A percentile compares a stretch with the other conserved stretches of the same genome.
Conservation (phyloP, 37 sponge, comb jelly and placozoan genomes). For the Theonella swinhoei region DNA sequence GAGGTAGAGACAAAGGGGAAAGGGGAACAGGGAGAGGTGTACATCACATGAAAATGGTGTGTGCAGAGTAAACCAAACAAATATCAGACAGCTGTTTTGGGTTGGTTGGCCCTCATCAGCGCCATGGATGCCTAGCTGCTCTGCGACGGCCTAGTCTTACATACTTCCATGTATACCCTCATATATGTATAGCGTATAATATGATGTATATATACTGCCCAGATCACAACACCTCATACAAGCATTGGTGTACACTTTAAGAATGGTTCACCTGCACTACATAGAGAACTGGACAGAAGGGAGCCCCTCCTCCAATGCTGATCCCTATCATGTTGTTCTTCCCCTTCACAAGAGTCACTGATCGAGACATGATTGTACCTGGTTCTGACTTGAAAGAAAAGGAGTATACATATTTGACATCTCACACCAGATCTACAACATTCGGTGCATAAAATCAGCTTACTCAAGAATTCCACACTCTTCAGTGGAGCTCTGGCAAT, state of each 20-base stretch:
- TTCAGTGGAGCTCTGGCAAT: no score
- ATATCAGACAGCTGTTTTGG: no score
- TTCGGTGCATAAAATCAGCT: no score
- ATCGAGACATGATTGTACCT: conserved; percentile 55
- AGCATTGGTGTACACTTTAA: background rate
- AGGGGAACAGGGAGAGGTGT: background rate
- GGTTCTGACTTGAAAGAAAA: no score
- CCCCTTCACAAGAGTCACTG: conserved; percentile 86
- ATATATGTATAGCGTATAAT: background rate
- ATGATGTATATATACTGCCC: background rate
- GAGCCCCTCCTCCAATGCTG: conserved; percentile 97
- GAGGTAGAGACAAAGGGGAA: background rate
- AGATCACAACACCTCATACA: no score
- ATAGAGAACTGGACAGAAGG: conserved; percentile 90
- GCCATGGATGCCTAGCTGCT: no score
- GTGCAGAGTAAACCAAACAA: no score
- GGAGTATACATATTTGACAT: no score
- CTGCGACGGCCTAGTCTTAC: no score
- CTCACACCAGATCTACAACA: no score
- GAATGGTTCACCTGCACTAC: conserved; percentile 93
- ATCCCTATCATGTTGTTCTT: conserved; percentile 96
- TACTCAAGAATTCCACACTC: no score
- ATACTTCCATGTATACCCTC: background rate
- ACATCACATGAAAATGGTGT: background rate
- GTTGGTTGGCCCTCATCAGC: no score